These are phyloP conservation scores for Julus scanicus DNA, from an alignment of 2,888 invertebrate genomes.

Conservation along the genomic window DNA sequence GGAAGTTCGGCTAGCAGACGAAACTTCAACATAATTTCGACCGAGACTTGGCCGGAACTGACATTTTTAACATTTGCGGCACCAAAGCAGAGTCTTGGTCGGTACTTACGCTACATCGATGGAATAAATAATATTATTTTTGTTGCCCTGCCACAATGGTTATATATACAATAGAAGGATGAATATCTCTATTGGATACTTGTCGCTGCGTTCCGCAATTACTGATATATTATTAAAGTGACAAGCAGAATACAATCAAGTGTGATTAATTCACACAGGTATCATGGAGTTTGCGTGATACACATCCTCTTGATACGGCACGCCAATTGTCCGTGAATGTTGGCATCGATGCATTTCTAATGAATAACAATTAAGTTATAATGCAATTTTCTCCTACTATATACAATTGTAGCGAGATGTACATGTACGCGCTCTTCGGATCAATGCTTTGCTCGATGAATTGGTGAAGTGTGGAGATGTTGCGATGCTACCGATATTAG, in stretches of 20 bases:
- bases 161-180: background rate
- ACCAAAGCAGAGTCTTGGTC: no score
- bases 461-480: background rate
- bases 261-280: background rate
- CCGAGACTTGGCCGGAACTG: no score
- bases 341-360: background rate
- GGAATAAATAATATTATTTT: no score
- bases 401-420: background rate
- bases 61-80: no score
- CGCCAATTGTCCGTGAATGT: background rate
- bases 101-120: no score
- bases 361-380: background rate
- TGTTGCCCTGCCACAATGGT: no score
- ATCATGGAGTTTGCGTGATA: slow-evolving; percentile 21
- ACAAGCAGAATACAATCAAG: background rate
- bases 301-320: background rate
- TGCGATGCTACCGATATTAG: no score
- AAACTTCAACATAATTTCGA: no score
- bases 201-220: background rate
- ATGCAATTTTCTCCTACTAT: background rate
- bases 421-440: background rate
- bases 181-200: background rate
- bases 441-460: background rate
- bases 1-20: no score
- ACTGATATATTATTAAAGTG: background rate